phyloP scores from a whole-genome alignment of 1,140 invertebrate genomes.

The Drosophila tsacasi region DNA sequence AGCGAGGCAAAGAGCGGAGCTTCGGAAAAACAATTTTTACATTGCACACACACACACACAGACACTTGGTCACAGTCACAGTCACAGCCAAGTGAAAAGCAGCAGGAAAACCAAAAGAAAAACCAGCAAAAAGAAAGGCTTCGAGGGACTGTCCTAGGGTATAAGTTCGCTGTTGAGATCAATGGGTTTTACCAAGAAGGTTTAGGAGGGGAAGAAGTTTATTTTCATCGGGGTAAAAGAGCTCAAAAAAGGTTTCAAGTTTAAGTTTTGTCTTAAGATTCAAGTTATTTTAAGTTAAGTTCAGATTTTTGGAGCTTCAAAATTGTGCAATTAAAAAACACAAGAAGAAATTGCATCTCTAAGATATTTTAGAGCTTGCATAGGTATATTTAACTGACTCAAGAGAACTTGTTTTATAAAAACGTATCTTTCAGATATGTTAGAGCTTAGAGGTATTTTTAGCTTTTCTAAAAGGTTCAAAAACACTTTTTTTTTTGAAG shows the following conservation, averaged over 20 bases:
- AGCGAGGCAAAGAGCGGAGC: slow-evolving; percentile 62
- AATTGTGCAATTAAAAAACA: background rate
- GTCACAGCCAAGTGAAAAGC: slow-evolving; percentile 24
- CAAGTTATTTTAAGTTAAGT: background rate
- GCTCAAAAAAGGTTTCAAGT: background rate
- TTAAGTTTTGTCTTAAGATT: no score
- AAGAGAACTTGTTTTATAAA: background rate
- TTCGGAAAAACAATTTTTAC: slow-evolving; percentile 57
- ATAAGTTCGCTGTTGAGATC: background rate
- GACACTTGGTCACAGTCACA: slow-evolving; percentile 2
- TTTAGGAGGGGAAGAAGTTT: background rate
- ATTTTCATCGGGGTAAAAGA: background rate
- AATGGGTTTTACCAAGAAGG: no score
- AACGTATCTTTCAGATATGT: background rate
- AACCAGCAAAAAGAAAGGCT: slow-evolving; percentile 7
- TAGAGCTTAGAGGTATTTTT: no score
- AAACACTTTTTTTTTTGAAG: background rate
- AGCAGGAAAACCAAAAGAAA: slow-evolving; percentile 13
- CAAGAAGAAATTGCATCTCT: background rate
- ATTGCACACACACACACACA: slow-evolving; percentile 17
- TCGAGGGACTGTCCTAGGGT: background rate
- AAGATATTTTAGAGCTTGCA: no score
- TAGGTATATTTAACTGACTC: no score
- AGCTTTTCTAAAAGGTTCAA: background rate
- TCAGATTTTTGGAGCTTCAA: no score